Evolutionary conservation across 2,113 vertebrate genomes (phyloP).

Genomic region (Phocoena sinus): DNA sequence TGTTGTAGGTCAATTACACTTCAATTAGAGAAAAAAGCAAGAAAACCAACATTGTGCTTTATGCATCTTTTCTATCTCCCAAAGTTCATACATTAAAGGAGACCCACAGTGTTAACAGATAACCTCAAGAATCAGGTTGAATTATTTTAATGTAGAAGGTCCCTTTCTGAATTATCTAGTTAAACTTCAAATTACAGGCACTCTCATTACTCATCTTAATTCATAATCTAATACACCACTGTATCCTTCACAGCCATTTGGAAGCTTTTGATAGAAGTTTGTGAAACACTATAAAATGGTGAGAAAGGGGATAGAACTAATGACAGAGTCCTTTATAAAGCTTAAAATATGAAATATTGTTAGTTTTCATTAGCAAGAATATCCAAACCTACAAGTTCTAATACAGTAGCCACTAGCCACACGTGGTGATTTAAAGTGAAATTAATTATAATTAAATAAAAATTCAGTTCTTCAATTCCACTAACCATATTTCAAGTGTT

Average conservation of each 20-base stretch:
- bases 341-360: not conserved
- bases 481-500: not conserved
- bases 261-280: not conserved
- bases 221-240: not conserved
- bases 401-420: not conserved
- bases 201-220: not conserved
- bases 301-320: not conserved
- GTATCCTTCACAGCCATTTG: not conserved
- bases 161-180: not conserved
- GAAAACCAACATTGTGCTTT: not conserved
- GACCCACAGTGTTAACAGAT: not conserved
- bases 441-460: slow-evolving; percentile 13
- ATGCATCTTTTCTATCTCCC: not conserved
- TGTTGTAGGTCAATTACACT: not conserved
- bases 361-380: slow-evolving; percentile 28
- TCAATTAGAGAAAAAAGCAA: not conserved
- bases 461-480: not conserved
- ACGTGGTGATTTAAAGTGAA: slow-evolving; percentile 1
- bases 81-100: not conserved
- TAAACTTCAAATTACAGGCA: not conserved
- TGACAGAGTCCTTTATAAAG: not conserved
- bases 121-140: not conserved
- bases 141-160: not conserved
- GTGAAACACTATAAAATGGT: not conserved
- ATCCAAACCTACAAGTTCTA: not conserved